These are phyloP conservation scores for Drosophila conformis DNA, from an alignment of 2,888 invertebrate species.

Conservation along the genomic window DNA sequence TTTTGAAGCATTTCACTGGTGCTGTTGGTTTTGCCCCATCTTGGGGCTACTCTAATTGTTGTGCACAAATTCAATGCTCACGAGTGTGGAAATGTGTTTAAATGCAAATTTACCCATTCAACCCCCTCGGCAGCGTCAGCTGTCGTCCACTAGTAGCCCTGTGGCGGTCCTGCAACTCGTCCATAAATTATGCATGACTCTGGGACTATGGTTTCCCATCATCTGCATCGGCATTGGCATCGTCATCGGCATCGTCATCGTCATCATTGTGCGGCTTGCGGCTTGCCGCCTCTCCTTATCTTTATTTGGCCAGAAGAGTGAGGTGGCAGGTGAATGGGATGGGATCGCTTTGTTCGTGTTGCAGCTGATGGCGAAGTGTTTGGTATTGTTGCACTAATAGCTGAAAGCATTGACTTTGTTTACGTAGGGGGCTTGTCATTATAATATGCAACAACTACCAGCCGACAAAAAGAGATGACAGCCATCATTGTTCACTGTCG, in stretches of 20 bases:
- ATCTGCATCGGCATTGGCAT: conserved; percentile 17
- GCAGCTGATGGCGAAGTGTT: conserved; percentile 49
- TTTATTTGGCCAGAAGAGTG: conserved; percentile 9
- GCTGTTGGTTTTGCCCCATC: background rate
- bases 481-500: conserved; percentile 4
- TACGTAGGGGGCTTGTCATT: conserved; percentile 49
- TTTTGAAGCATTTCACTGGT: conserved; percentile 7
- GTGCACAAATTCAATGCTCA: conserved; percentile 63
- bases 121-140: conserved; percentile 18
- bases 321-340: background rate
- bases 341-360: conserved; percentile 27
- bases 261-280: conserved; percentile 53
- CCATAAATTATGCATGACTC: conserved; percentile 73
- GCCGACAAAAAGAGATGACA: conserved; percentile 12
- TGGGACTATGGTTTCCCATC: conserved; percentile 39
- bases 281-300: conserved; percentile 52
- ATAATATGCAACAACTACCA: conserved; percentile 46
- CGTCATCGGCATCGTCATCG: conserved; percentile 21
- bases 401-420: conserved; percentile 68
- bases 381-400: conserved; percentile 73
- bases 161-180: conserved; percentile 41
- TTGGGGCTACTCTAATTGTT: conserved; percentile 35
- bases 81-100: conserved; percentile 74
- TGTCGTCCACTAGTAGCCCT: conserved; percentile 7
- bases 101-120: conserved; percentile 63